Evolutionary conservation across 2,797 vertebrate genomes (phyloP).

Genomic region (Hydrocynus forskahlii): DNA sequence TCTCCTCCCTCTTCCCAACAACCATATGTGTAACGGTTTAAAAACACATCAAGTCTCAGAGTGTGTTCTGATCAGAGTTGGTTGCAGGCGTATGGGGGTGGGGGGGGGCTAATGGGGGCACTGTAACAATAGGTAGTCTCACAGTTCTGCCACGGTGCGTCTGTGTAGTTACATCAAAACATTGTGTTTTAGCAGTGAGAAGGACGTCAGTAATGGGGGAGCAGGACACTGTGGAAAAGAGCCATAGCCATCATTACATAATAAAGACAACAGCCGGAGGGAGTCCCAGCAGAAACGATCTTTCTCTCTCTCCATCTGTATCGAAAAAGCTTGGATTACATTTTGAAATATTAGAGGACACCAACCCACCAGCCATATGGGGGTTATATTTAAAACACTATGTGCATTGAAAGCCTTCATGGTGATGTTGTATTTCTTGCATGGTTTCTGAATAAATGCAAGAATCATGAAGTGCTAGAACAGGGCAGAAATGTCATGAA

Average conservation of each 20-base stretch:
- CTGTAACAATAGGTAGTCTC: slow-evolving; percentile 17
- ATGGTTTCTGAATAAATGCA: background rate
- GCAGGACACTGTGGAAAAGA: background rate
- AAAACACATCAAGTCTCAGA: background rate
- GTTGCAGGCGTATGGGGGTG: background rate
- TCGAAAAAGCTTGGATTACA: background rate
- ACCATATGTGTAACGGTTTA: background rate
- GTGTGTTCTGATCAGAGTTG: background rate
- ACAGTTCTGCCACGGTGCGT: background rate
- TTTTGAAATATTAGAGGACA: background rate
- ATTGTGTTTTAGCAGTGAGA: background rate
- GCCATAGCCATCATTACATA: background rate
- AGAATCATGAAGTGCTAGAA: background rate
- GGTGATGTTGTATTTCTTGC: background rate
- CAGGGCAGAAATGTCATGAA: background rate
- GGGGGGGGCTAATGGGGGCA: too few relatives aligned
- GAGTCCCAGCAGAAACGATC: background rate
- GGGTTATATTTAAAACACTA: too few relatives aligned
- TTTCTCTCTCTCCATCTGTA: background rate
- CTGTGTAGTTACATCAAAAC: slow-evolving; percentile 9
- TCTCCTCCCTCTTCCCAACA: background rate
- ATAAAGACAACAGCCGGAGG: background rate
- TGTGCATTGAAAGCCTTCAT: too few relatives aligned
- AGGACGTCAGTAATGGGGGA: background rate
- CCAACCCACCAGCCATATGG: too few relatives aligned